Percentiles rank a stretch among this genome's conserved stretches.
phyloP scores from a whole-genome alignment of 1,140 invertebrate species.

The Lepidurus arcticus region DNA sequence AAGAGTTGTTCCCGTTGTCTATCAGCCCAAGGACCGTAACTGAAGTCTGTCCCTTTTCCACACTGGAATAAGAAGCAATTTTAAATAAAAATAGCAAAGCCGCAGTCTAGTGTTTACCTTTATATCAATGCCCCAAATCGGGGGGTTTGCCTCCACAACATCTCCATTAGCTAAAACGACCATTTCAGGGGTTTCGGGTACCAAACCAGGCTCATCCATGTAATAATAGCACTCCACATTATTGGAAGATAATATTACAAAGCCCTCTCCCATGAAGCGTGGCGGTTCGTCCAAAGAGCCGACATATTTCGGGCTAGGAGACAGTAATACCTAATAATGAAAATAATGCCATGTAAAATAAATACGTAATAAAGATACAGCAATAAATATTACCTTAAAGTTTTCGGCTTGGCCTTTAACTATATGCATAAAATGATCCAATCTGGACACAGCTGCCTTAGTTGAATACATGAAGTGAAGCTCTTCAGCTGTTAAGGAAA shows the following conservation, averaged over 20 bases:
- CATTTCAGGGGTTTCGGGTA: slow-evolving; percentile 81
- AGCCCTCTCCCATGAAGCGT: slow-evolving; percentile 95
- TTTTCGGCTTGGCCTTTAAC: slow-evolving; percentile 92
- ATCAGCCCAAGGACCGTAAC: slow-evolving; percentile 97
- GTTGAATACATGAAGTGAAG: slow-evolving; percentile 92
- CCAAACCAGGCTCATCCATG: slow-evolving; percentile 87
- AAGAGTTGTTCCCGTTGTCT: slow-evolving; percentile 90
- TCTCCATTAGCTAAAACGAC: slow-evolving; percentile 88
- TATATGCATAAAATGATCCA: slow-evolving; percentile 95
- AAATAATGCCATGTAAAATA: neutral
- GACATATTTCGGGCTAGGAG: slow-evolving; percentile 87
- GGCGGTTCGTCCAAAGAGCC: slow-evolving; percentile 92
- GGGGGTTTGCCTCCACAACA: slow-evolving; percentile 81
- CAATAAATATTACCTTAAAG: slow-evolving; percentile 58
- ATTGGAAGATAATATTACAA: slow-evolving; percentile 92
- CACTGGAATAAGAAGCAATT: slow-evolving; percentile 49
- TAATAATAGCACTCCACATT: slow-evolving; percentile 92
- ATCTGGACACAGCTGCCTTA: slow-evolving; percentile 81
- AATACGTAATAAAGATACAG: slow-evolving; percentile 33
- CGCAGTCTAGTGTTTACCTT: slow-evolving; percentile 51
- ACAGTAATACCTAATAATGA: slow-evolving; percentile 65
- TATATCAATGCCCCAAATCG: slow-evolving; percentile 90
- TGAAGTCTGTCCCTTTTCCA: slow-evolving; percentile 94
- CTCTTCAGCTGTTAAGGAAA: slow-evolving; percentile 89
- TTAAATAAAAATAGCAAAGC: neutral